Evolutionary conservation across 1,140 invertebrate genomes (phyloP), one percentile per base, ranked within the genome.

Genomic region (Drosophila sechellia): DNA sequence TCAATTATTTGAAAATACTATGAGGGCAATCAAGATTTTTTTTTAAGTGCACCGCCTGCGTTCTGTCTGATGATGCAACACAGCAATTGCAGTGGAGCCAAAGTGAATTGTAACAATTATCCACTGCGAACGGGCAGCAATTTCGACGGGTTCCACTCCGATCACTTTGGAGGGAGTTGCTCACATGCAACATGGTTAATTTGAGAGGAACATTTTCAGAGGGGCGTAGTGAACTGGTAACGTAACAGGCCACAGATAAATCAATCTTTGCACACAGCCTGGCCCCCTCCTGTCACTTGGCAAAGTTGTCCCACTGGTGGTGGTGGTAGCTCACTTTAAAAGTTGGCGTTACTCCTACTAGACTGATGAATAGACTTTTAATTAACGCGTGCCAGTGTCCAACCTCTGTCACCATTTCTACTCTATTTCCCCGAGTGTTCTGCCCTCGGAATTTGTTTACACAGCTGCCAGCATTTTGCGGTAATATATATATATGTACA

Each of bases 341-440:
- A 57, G 25, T 61, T 61, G 17, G 27, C 39, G 13, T 22, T 43
- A 20, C 43, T 48, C 55, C 46, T 34, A n/a, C n/a, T 4, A 37
- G 27, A 52, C 64, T 65, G 46, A 68, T 70, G 66, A 70, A 71
- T 71, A 57, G 65, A 70, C 65, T 57, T 71, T 71, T 71, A 71
- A 71, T 71, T 71, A 71, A 57, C 68, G 64, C 66, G 53, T 70
- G 50, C 66, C 50, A 52, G 60, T 45, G 22, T 42, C 20, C 43
- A 49, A 68, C 64, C 35, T 57, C 66, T 70, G 66, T 70, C 64
- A 48, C 42, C 66, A 49, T 25, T 25, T 48, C 25, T 12, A 22
- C 53, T 46, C 39, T 12, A 43, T 13, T 31, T 39, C 17, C 34
- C 48, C 11, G 48, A 50, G 48, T 50, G 25, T 10, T 13, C 54